phyloP scores from a whole-genome alignment of 2,113 vertebrate species.

The Felis chaus region DNA sequence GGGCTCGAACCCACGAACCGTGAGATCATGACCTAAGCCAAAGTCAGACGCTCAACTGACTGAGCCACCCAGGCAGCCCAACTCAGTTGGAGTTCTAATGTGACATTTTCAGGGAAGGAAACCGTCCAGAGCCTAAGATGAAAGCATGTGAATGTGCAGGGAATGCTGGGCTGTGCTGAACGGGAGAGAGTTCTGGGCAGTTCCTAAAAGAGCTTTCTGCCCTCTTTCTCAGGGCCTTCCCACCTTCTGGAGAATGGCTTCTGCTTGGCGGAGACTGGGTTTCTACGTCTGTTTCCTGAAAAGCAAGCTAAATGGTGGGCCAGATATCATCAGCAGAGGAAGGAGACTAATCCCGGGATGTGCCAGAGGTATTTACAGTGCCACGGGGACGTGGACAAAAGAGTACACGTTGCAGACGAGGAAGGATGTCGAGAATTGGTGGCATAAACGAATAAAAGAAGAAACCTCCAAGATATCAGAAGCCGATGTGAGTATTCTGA shows the following conservation, averaged over 20 bases:
- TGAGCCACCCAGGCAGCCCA: too few species aligned
- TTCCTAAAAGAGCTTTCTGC: neutral
- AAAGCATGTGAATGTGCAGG: neutral
- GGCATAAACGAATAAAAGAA: conserved; percentile 91
- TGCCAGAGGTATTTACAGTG: conserved; percentile 89
- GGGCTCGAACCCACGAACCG: too few species aligned
- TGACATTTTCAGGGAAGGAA: conserved; percentile 19
- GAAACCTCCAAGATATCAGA: conserved; percentile 82
- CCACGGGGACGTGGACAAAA: conserved; percentile 93
- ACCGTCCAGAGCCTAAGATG: neutral
- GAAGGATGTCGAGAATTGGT: conserved; percentile 92
- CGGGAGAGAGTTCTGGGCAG: neutral
- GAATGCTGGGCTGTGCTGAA: neutral
- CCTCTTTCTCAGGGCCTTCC: conserved; percentile 64
- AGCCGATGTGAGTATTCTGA: conserved; percentile 85
- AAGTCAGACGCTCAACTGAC: too few species aligned
- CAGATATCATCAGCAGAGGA: conserved; percentile 55
- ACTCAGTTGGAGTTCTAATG: neutral
- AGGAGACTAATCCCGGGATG: conserved; percentile 54
- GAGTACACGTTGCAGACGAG: conserved; percentile 91
- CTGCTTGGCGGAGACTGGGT: conserved; percentile 69
- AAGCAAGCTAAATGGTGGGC: conserved; percentile 46
- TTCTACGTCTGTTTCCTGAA: conserved; percentile 77
- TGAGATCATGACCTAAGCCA: too few species aligned
- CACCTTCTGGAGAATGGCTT: conserved; percentile 84